Evolutionary conservation across 2,888 invertebrate species (phyloP).

Genomic region (Thymelicus lineola): DNA sequence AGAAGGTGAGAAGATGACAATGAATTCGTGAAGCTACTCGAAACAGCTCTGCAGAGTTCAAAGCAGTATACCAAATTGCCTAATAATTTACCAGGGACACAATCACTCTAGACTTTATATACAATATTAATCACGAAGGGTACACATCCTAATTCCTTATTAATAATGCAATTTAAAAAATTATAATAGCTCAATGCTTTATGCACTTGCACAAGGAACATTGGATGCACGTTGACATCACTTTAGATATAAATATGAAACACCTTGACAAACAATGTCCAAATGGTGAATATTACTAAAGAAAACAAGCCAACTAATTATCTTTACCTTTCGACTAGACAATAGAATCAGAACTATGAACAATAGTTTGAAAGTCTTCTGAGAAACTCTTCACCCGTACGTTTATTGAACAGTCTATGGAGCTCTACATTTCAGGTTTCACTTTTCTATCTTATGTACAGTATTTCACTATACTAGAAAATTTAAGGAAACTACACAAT

Average conservation of each 20-base stretch:
- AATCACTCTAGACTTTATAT: slow-evolving; percentile 77
- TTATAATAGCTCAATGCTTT: slow-evolving; percentile 41
- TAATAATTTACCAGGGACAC: slow-evolving; percentile 69
- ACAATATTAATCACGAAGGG: slow-evolving; percentile 67
- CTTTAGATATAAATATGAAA: slow-evolving; percentile 41
- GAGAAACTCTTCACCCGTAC: slow-evolving; percentile 43
- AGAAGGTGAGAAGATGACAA: slow-evolving; percentile 63
- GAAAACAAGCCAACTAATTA: slow-evolving; percentile 33
- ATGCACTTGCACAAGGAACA: slow-evolving; percentile 39
- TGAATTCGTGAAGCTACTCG: slow-evolving; percentile 76
- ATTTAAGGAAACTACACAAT: too few relatives aligned
- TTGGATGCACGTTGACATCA: slow-evolving; percentile 38
- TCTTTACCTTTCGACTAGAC: slow-evolving; percentile 44
- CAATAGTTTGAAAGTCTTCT: slow-evolving; percentile 62
- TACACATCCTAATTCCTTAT: slow-evolving; percentile 68
- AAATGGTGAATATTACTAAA: slow-evolving; percentile 41
- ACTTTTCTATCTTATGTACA: slow-evolving; percentile 7
- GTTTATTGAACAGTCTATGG: slow-evolving; percentile 17
- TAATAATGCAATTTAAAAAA: slow-evolving; percentile 52
- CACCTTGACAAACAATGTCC: slow-evolving; percentile 46
- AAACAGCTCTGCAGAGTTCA: slow-evolving; percentile 67
- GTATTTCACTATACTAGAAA: not conserved
- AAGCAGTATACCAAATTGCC: slow-evolving; percentile 71
- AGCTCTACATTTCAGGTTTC: slow-evolving; percentile 17
- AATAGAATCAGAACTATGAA: slow-evolving; percentile 57